A percentile compares a stretch with the other conserved stretches of the same genome.
These are phyloP conservation scores for Chrysemys picta DNA, from an alignment of 2,113 vertebrate species.

Conservation along the genomic window DNA sequence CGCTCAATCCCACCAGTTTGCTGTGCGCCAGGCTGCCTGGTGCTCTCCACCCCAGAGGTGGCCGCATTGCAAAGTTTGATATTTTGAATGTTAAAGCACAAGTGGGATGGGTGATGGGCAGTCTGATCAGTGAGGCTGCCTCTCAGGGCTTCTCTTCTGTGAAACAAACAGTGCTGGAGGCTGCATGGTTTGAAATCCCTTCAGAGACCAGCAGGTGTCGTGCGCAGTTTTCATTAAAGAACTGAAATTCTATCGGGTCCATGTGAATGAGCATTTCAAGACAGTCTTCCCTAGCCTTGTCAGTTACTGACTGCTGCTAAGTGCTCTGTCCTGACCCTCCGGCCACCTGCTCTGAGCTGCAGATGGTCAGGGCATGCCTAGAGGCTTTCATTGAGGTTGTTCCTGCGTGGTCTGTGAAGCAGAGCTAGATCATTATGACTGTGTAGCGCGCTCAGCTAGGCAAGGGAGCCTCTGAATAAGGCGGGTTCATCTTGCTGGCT, in stretches of 20 bases:
- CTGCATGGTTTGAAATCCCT: neutral
- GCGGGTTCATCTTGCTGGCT: neutral
- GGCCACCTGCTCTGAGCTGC: neutral
- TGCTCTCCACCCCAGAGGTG: neutral
- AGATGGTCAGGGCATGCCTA: neutral
- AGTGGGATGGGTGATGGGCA: neutral
- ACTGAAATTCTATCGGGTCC: neutral
- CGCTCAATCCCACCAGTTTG: neutral
- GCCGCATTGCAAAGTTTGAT: too few species aligned
- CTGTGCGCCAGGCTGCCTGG: neutral
- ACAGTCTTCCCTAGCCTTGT: neutral
- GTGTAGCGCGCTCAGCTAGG: neutral
- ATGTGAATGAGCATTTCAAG: neutral
- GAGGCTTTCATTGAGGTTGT: neutral
- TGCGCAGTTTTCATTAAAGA: neutral
- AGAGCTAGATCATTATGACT: neutral
- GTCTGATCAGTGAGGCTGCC: neutral
- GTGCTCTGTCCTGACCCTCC: neutral
- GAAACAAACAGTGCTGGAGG: neutral
- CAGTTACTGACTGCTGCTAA: neutral
- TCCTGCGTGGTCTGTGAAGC: neutral
- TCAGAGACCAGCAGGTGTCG: neutral
- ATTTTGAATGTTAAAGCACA: too few species aligned
- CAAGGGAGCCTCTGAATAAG: neutral
- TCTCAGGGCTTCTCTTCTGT: neutral